These are phyloP conservation scores for Sinotaia quadrata DNA, from an alignment of 2,888 invertebrate genomes.

Conservation along the genomic window DNA sequence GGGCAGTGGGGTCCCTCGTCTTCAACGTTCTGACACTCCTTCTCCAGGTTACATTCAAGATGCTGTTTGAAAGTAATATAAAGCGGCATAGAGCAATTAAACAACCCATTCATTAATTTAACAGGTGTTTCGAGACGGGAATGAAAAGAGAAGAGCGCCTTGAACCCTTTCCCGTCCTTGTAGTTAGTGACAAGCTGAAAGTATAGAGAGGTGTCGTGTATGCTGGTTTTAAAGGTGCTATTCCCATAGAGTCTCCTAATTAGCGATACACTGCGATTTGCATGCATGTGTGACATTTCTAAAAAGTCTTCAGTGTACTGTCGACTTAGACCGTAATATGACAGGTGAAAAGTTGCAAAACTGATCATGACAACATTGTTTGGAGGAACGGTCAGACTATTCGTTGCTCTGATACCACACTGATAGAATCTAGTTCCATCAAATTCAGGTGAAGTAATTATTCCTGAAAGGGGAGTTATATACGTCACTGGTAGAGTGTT, in stretches of 20 bases:
- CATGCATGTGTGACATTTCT: neutral
- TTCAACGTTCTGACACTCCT: neutral
- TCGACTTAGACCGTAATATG: neutral
- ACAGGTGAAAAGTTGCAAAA: neutral
- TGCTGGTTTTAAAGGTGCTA: neutral
- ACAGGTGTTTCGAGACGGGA: neutral
- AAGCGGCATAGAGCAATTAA: neutral
- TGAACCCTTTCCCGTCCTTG: neutral
- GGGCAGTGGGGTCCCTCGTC: slow-evolving; percentile 9
- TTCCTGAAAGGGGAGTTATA: neutral
- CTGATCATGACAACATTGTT: slow-evolving; percentile 1
- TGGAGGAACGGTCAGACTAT: neutral
- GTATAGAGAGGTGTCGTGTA: slow-evolving; percentile 1
- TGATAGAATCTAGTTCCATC: neutral
- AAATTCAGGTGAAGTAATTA: slow-evolving; percentile 3
- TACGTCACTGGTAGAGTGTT: neutral
- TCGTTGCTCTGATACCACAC: neutral
- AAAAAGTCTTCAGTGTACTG: neutral
- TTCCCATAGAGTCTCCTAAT: too few relatives aligned
- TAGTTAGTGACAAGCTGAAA: neutral
- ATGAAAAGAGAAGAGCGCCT: neutral
- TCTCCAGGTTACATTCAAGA: slow-evolving; percentile 3
- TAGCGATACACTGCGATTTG: too few relatives aligned
- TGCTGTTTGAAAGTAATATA: slow-evolving; percentile 5
- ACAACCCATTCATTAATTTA: neutral